Base-by-base conservation (phyloP, 2,113 vertebrate species). In the Trochalopteron elliotii region DNA sequence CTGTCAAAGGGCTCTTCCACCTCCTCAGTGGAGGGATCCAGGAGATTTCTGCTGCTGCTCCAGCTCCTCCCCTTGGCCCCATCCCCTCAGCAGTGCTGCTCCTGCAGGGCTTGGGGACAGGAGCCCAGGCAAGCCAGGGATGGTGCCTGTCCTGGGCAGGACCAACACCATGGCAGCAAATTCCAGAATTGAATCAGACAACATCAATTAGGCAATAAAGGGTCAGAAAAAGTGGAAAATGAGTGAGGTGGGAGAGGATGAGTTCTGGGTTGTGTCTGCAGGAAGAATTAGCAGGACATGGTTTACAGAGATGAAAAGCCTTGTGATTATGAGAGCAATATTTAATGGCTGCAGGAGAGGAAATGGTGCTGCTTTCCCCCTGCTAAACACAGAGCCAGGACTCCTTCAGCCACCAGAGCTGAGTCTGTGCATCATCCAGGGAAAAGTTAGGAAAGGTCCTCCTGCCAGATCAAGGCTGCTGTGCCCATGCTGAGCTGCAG, bases 111-210 rank as follows among this genome's bases (percentile, higher is more conserved):
- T 3, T 2, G 3, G 15, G n/a, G 19, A 9, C 44, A 27, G 89
- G 39, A 78, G 42, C 67, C 21, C 76, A 39, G 39, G 37, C 23
- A 61, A 81, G 31, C 22, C 2, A 2, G 28, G 44, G 50, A 40
- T 0, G 1, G 14, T 49, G 39, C 15, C 40, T 39, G 68, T 61
- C 68, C 21, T 3, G 0, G 28, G 17, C 33, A 49, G 45, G 10
- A 53, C 27, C 5, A 7, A 59, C 49, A n/a, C 16, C n/a, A 47
- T 0, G 0, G 33, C 64, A 65, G 33, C 4, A 2, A 45, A 52
- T 65, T n/a, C 37, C 56, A 78, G 59, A 78, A 86, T 31, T 67
- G 22, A 83, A 53, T 80, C 70, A 69, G 27, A 79, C 0, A 5
- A 37, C 33, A 21, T n/a, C 87, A 87, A 72, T 90, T 63, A 77